Evolutionary conservation across 2,888 invertebrate species (phyloP), one percentile per base, ranked within the genome.

Genomic region (Pristionchus arcanus): DNA sequence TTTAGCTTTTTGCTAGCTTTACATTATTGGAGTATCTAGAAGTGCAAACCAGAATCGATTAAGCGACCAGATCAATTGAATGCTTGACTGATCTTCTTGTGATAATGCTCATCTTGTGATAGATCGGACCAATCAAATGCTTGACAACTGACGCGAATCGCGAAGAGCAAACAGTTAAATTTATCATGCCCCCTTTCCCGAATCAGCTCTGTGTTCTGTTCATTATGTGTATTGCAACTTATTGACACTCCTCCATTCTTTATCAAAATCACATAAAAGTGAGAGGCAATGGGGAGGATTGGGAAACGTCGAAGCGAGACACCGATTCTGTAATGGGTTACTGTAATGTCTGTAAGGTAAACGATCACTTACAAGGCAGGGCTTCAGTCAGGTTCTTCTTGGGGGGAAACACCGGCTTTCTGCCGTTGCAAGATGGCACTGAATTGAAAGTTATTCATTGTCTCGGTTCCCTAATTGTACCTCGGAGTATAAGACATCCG

Each of bases 191-290:
- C 68, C 13, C 15, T 71, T 31, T 25, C 21, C n/a, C 63, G 42
- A 49, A 49, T 59, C 59, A n/a, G 63, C n/a, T 63, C 63, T 63
- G 11, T n/a, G 21, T 63, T n/a, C 25, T 3, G n/a, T 19, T 31
- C 31, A 31, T 34, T 71, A 16, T 21, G 31, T 71, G 68, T 16
- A 34, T 7, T 31, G 16, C 13, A 71, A 71, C 31, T 25, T 5
- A 63, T 63, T 63, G 63, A 63, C 63, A 63, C 63, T 63, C 63
- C 63, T 63, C 63, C 63, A 63, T 63, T 63, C n/a, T 63, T 63
- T 63, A n/a, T 63, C 63, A 63, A n/a, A 25, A 25, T 63, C 63
- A 63, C 63, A 63, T 49, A 49, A 49, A 63, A 63, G n/a, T 63
- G 63, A 25, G 63, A 63, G 63, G 63, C 25, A n/a, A n/a, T 63